Conservation (phyloP, 2,888 invertebrate genomes). For the Aphrophora alni region DNA sequence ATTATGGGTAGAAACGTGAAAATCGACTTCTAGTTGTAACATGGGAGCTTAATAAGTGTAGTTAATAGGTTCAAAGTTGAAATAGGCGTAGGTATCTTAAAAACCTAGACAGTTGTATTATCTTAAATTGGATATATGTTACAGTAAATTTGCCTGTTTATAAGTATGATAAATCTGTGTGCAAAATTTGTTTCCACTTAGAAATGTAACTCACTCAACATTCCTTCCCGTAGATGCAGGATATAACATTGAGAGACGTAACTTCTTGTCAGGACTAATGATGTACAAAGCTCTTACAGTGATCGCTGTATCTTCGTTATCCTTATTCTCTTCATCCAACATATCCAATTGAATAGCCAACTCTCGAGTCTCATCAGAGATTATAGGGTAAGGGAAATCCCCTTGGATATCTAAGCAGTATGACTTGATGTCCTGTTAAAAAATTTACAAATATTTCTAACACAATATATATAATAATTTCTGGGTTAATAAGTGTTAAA, state of each 20-base stretch:
- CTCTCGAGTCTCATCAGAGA: conserved; percentile 75
- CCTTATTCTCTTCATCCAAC: conserved; percentile 76
- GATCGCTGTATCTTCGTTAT: conserved; percentile 68
- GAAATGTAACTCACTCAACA: conserved; percentile 71
- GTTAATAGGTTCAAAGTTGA: no score
- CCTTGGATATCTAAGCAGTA: conserved; percentile 73
- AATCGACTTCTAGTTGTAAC: no score
- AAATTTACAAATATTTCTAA: conserved; percentile 9
- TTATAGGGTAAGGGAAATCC: conserved; percentile 81
- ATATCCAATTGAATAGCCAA: conserved; percentile 78
- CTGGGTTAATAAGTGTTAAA: no score
- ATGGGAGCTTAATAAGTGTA: no score
- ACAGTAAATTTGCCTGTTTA: no score
- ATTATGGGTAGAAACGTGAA: no score
- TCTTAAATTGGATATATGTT: no score
- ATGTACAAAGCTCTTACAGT: conserved; percentile 81
- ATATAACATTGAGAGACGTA: conserved; percentile 82
- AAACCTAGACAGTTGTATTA: no score
- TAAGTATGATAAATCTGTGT: no score
- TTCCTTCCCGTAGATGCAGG: conserved; percentile 87
- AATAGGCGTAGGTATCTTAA: no score
- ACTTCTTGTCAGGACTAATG: conserved; percentile 78
- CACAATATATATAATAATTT: neutral
- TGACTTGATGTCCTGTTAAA: conserved; percentile 67
- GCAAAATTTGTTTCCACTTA: no score